Conservation (phyloP, 2,113 vertebrate genomes). For the Guaruba guarouba region DNA sequence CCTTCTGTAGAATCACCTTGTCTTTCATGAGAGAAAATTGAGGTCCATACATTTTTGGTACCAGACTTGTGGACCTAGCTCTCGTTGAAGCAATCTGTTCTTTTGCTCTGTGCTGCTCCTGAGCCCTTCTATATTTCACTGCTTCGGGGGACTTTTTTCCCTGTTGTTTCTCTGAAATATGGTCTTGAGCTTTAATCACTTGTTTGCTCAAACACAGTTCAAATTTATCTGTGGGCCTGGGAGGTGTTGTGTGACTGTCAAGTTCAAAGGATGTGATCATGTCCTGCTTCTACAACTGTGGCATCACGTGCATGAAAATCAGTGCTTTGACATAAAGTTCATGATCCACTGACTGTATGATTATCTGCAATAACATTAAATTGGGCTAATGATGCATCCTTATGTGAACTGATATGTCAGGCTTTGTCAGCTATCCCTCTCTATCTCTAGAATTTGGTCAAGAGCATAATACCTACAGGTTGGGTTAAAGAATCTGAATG, state of each 20-base stretch:
- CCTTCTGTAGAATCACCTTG: neutral
- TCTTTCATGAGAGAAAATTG: neutral
- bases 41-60: neutral
- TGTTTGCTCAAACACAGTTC: neutral
- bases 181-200: neutral
- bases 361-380: neutral
- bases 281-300: neutral
- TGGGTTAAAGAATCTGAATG: neutral
- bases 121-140: neutral
- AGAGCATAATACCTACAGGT: neutral
- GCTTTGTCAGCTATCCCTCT: neutral
- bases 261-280: neutral
- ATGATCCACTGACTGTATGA: neutral
- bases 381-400: neutral
- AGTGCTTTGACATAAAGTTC: neutral
- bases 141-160: neutral
- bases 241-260: neutral
- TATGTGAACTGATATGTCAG: neutral
- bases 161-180: neutral
- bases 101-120: neutral
- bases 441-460: neutral
- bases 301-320: neutral
- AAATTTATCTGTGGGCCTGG: neutral
- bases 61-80: neutral
- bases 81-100: neutral